These are phyloP conservation scores for Anarsia innoxiella DNA, from an alignment of 2,888 invertebrate species.

Conservation along the genomic window DNA sequence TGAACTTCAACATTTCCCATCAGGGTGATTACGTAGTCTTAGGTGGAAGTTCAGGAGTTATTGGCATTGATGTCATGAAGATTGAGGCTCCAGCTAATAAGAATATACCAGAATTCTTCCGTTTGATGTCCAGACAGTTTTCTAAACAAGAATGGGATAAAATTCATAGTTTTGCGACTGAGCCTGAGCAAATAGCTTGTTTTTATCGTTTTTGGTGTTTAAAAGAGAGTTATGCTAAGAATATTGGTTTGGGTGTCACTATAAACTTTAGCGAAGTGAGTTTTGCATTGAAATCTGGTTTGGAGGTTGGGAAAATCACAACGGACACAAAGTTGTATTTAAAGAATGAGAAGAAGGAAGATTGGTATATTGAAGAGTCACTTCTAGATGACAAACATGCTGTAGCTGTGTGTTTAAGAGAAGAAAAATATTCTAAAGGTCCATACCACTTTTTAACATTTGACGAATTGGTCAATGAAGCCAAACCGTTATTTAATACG, in stretches of 20 bases:
- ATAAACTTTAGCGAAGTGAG: constrained; percentile 84
- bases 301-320: constrained; percentile 56
- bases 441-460: constrained; percentile 75
- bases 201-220: constrained; percentile 95
- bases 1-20: constrained; percentile 93
- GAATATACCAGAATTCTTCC: constrained; percentile 86
- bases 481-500: constrained; percentile 48
- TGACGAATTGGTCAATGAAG: constrained; percentile 75
- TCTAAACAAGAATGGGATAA: constrained; percentile 86
- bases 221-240: constrained; percentile 96
- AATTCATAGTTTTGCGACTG: constrained; percentile 75
- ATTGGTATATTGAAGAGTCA: constrained; percentile 91
- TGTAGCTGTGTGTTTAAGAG: constrained; percentile 81
- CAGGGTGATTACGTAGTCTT: constrained; percentile 91
- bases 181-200: constrained; percentile 80
- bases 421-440: constrained; percentile 28
- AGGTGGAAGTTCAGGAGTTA: constrained; percentile 77
- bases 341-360: constrained; percentile 67
- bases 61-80: constrained; percentile 94
- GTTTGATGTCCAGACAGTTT: constrained; percentile 91
- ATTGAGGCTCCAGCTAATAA: constrained; percentile 83
- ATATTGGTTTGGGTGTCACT: constrained; percentile 89
- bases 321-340: constrained; percentile 81
- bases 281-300: constrained; percentile 79
- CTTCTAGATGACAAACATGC: constrained; percentile 84